Evolutionary conservation across 2,888 invertebrate species (phyloP).

Genomic region (Erpobdella octoculata): DNA sequence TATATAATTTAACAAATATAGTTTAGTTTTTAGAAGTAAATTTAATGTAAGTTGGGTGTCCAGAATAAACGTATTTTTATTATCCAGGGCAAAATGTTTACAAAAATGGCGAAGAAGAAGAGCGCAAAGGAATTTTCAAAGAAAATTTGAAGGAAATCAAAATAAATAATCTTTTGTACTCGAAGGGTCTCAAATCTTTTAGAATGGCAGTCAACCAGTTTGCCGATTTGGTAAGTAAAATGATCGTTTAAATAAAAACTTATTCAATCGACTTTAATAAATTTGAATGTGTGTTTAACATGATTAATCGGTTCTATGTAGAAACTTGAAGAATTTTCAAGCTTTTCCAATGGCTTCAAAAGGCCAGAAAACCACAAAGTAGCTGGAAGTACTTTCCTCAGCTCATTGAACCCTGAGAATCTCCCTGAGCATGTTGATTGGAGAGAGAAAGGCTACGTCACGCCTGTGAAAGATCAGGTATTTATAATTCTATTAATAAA

Average conservation of each 20-base stretch:
- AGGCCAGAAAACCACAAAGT: neutral
- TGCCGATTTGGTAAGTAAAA: constrained; percentile 14
- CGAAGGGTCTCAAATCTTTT: constrained; percentile 10
- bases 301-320: no score
- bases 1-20: no score
- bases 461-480: constrained; percentile 41
- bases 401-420: constrained; percentile 27
- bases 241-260: no score
- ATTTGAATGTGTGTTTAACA: no score
- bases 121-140: constrained; percentile 14
- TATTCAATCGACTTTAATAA: no score
- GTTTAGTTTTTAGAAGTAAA: no score
- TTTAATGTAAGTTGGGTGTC: no score
- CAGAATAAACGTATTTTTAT: no score
- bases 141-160: constrained; percentile 14
- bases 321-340: constrained; percentile 29
- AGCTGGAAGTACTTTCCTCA: constrained; percentile 26
- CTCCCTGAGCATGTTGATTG: constrained; percentile 41
- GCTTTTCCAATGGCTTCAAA: constrained; percentile 27
- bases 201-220: constrained; percentile 8
- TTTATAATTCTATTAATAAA: no score
- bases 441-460: constrained; percentile 43
- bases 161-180: constrained; percentile 9
- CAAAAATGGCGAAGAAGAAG: neutral
- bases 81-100: neutral